Evolutionary conservation across 1,140 invertebrate genomes (phyloP).

Genomic region (Babylonia areolata): DNA sequence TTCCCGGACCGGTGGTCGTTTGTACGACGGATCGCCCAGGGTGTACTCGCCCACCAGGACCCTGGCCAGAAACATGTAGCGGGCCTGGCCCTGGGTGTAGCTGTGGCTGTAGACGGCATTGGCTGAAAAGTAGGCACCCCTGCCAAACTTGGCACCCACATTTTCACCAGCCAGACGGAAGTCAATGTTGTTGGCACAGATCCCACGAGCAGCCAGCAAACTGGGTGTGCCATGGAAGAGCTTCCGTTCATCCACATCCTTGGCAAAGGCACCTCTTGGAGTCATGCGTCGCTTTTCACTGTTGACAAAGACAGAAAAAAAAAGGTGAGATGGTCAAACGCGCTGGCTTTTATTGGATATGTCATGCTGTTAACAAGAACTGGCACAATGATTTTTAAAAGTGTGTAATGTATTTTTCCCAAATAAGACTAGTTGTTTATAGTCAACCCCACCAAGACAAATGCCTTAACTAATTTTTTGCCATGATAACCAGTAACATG

Average conservation of each 20-base stretch:
- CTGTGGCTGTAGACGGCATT: constrained; percentile 59
- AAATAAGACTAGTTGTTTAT: too few species aligned
- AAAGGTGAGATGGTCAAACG: background rate
- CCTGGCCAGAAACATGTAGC: constrained; percentile 62
- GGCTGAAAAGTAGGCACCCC: constrained; percentile 67
- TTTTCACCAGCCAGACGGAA: constrained; percentile 55
- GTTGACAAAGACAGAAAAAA: background rate
- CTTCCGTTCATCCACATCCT: constrained; percentile 45
- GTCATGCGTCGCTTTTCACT: constrained; percentile 12
- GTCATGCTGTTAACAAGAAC: too few species aligned
- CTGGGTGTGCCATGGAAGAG: constrained; percentile 63
- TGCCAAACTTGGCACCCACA: constrained; percentile 63
- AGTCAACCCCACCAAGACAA: too few species aligned
- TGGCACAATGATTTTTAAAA: too few species aligned
- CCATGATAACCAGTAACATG: too few species aligned
- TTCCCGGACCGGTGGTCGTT: constrained; percentile 59
- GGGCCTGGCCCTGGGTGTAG: constrained; percentile 51
- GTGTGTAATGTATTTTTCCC: too few species aligned
- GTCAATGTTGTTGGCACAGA: constrained; percentile 65
- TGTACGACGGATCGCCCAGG: constrained; percentile 49
- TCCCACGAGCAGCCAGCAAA: constrained; percentile 50
- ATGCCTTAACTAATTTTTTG: too few species aligned
- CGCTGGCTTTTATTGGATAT: too few species aligned
- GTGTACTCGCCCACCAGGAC: constrained; percentile 65
- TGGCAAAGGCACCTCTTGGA: background rate